Conservation (phyloP, 64 coral and sea anemone genomes). For the Stichodactyla helianthus region DNA sequence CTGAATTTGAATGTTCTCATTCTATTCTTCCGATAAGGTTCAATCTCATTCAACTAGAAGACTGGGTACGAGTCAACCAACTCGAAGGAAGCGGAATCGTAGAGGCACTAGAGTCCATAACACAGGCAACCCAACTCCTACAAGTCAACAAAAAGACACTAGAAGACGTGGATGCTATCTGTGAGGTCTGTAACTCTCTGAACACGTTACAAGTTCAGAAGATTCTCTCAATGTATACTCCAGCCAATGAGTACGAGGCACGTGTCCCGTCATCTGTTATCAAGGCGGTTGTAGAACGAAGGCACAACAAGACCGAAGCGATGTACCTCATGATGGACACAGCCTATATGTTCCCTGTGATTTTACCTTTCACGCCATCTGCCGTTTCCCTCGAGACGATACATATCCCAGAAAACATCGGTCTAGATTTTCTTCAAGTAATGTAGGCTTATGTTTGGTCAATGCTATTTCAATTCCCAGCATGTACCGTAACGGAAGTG, state of each 20-base stretch:
- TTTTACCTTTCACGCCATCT: constrained; percentile 79
- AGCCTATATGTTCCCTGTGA: constrained; percentile 75
- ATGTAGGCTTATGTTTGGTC: not conserved
- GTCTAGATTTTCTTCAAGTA: constrained; percentile 65
- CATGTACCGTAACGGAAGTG: not conserved
- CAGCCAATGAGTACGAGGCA: constrained; percentile 92
- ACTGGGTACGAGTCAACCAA: constrained; percentile 96
- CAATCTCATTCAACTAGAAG: constrained; percentile 85
- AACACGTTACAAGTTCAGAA: constrained; percentile 96
- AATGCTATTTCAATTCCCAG: not conserved
- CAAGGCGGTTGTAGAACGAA: constrained; percentile 83
- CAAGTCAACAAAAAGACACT: constrained; percentile 96
- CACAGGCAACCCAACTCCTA: constrained; percentile 85
- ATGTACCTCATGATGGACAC: constrained; percentile 92
- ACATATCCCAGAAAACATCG: constrained; percentile 74
- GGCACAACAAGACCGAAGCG: constrained; percentile 86
- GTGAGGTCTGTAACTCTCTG: constrained; percentile 90
- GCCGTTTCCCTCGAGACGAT: constrained; percentile 88
- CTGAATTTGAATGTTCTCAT: too few species aligned
- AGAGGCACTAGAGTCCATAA: constrained; percentile 76
- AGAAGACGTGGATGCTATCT: constrained; percentile 93
- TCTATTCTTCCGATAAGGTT: too few species aligned
- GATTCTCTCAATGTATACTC: constrained; percentile 95
- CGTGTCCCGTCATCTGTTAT: constrained; percentile 84
- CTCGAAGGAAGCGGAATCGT: constrained; percentile 86